These are phyloP conservation scores for Sandelia bainsii DNA, from an alignment of 2,797 vertebrate species.

Conservation along the genomic window DNA sequence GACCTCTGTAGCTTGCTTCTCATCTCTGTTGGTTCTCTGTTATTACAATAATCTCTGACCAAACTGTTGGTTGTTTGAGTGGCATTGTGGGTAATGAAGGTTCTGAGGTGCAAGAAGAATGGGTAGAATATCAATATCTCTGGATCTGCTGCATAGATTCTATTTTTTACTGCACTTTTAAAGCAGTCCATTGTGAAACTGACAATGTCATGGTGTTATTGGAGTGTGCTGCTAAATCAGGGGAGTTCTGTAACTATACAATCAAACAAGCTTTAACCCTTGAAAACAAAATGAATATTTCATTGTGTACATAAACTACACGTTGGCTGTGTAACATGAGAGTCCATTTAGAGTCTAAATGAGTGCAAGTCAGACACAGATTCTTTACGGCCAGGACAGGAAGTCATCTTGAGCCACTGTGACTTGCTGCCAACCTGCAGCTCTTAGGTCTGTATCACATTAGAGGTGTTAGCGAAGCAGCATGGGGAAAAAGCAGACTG, in stretches of 20 bases:
- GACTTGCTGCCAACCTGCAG: slow-evolving; percentile 30
- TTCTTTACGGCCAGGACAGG: slow-evolving; percentile 18
- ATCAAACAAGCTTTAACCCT: too few species aligned
- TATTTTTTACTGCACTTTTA: too few species aligned
- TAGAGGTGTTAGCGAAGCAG: slow-evolving; percentile 29
- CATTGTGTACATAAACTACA: neutral
- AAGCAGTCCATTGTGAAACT: too few species aligned
- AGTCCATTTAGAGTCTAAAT: slow-evolving; percentile 3
- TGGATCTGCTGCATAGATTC: too few species aligned
- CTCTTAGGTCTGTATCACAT: slow-evolving; percentile 36
- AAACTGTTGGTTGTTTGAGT: neutral
- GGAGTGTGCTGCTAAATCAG: too few species aligned
- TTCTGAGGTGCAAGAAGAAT: too few species aligned
- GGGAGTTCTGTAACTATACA: too few species aligned
- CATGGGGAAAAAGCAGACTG: neutral
- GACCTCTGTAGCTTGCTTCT: neutral
- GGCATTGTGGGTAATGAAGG: neutral
- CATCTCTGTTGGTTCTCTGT: too few species aligned
- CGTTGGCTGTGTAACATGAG: neutral
- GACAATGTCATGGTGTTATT: too few species aligned
- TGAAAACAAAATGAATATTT: too few species aligned
- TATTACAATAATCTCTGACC: too few species aligned
- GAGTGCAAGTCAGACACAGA: neutral
- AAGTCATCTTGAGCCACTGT: slow-evolving; percentile 19
- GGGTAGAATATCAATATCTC: too few species aligned